Conservation (phyloP, 1,140 invertebrate species). For the Nasonia vitripennis region DNA sequence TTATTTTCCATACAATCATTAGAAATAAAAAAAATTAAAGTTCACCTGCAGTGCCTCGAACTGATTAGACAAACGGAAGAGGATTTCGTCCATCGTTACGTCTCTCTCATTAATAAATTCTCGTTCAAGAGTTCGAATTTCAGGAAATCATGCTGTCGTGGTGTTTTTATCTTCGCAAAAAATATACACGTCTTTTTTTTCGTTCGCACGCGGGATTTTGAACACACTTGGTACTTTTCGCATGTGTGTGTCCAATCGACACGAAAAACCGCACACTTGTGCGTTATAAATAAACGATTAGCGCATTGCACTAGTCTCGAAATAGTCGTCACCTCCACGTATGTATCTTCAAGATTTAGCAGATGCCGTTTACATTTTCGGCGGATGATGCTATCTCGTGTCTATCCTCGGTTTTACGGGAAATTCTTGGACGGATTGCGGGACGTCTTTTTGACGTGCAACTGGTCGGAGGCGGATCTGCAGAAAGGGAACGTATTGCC, state of each 20-base stretch:
- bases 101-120: constrained; percentile 27
- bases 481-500: not conserved
- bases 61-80: constrained; percentile 67
- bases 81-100: constrained; percentile 71
- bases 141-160: not conserved
- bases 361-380: constrained; percentile 28
- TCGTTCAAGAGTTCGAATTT: constrained; percentile 9
- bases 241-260: constrained; percentile 39
- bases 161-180: constrained; percentile 11
- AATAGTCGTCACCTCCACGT: constrained; percentile 62
- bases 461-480: not conserved
- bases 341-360: not conserved
- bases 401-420: not conserved
- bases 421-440: not conserved
- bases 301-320: constrained; percentile 65
- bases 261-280: constrained; percentile 61
- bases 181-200: constrained; percentile 16
- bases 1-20: not conserved
- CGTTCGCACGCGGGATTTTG: not conserved
- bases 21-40: constrained; percentile 29
- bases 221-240: not conserved
- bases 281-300: constrained; percentile 73
- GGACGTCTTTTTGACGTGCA: not conserved
- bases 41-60: constrained; percentile 70
- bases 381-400: not conserved